Conservation (phyloP, 2,113 vertebrate genomes). For the Pollimyrus isidori region DNA sequence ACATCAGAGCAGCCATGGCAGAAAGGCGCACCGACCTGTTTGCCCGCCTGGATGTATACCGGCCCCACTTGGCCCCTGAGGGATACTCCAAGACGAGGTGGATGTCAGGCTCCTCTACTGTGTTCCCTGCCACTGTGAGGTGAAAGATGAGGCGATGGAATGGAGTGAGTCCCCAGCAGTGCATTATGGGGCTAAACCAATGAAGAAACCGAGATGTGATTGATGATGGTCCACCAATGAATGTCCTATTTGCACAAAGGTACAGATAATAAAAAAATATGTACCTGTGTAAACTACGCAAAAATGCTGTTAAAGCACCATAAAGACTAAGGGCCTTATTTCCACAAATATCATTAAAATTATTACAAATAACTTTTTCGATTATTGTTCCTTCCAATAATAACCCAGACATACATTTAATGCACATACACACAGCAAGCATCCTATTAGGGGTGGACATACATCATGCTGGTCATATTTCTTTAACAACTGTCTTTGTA, state of each 20-base stretch:
- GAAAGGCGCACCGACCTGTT: constrained; percentile 56
- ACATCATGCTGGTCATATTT: not conserved
- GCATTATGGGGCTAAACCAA: not conserved
- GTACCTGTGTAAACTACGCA: not conserved
- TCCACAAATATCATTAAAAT: not conserved
- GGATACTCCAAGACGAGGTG: constrained; percentile 73
- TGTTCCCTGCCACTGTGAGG: constrained; percentile 62
- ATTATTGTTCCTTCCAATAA: not conserved
- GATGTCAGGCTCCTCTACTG: constrained; percentile 67
- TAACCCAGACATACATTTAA: not conserved
- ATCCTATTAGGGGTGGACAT: not conserved
- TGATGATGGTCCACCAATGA: not conserved
- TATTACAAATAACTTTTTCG: not conserved
- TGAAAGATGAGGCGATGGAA: not conserved
- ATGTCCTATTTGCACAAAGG: not conserved
- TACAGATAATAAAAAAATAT: not conserved
- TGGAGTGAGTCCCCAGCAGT: not conserved
- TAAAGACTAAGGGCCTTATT: not conserved
- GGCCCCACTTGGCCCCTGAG: constrained; percentile 63
- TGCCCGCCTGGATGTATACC: constrained; percentile 63
- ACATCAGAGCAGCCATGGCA: not conserved
- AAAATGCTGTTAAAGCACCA: not conserved
- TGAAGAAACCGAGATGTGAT: not conserved
- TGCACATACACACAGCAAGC: not conserved
- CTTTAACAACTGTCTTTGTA: not conserved